These are phyloP conservation scores for Epsilonema sp. DNA, from an alignment of 2,888 invertebrate species.

Conservation along the genomic window DNA sequence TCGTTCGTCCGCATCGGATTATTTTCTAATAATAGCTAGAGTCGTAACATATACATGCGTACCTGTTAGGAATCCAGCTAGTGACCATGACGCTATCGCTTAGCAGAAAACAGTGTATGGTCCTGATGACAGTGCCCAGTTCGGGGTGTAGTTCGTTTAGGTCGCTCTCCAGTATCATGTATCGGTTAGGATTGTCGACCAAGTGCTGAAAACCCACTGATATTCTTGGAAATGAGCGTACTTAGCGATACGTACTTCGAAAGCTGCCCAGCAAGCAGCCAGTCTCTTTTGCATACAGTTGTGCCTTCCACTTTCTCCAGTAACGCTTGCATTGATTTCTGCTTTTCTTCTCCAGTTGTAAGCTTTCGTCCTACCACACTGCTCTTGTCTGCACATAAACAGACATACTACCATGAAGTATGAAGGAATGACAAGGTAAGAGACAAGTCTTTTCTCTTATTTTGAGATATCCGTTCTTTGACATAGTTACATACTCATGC, in stretches of 20 bases:
- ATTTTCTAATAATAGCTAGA: too few species aligned
- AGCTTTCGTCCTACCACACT: too few species aligned
- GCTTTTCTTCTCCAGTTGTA: neutral
- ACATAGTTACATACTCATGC: too few species aligned
- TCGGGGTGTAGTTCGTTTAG: slow-evolving; percentile 68
- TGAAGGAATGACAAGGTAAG: too few species aligned
- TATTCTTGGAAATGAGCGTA: too few species aligned
- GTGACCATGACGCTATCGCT: slow-evolving; percentile 78
- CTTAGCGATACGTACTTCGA: neutral
- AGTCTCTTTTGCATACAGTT: slow-evolving; percentile 45
- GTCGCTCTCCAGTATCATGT: slow-evolving; percentile 72
- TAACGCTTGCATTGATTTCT: slow-evolving; percentile 45
- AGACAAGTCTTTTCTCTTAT: too few species aligned
- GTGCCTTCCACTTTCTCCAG: slow-evolving; percentile 71
- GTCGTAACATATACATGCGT: too few species aligned
- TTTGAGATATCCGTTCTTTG: too few species aligned
- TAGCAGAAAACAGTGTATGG: slow-evolving; percentile 69
- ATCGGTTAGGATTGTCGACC: slow-evolving; percentile 48
- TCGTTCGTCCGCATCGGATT: too few species aligned
- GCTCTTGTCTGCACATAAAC: too few species aligned
- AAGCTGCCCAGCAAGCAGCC: neutral
- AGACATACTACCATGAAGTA: too few species aligned
- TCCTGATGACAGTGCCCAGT: slow-evolving; percentile 53
- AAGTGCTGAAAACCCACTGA: slow-evolving; percentile 1
- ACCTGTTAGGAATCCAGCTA: slow-evolving; percentile 45